Percentiles rank a stretch among this genome's conserved stretches.
phyloP scores from a whole-genome alignment of 2,888 invertebrate species.

The Cordilura impudica region DNA sequence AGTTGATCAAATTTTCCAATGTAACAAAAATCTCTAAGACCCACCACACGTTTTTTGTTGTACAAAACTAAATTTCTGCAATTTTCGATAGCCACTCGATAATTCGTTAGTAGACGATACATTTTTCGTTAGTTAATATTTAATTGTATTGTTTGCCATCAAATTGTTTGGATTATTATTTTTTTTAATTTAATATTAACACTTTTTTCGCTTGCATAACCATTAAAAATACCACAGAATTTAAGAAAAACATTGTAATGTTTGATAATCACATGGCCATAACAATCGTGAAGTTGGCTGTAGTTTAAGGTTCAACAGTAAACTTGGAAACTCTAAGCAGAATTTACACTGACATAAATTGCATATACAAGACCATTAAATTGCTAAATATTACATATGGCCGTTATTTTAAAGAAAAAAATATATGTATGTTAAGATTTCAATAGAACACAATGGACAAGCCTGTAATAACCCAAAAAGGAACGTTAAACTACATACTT shows the following conservation, averaged over 20 bases:
- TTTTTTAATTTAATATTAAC: slow-evolving; percentile 61
- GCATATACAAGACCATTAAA: too few relatives aligned
- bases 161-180: background rate
- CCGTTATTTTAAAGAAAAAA: background rate
- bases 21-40: background rate
- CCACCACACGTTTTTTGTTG: slow-evolving; percentile 41
- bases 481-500: too few relatives aligned
- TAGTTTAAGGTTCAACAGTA: background rate
- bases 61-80: slow-evolving; percentile 65
- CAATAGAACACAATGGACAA: too few relatives aligned
- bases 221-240: background rate
- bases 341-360: background rate
- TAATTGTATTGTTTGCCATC: slow-evolving; percentile 2
- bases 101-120: slow-evolving; percentile 73
- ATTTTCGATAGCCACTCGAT: slow-evolving; percentile 68
- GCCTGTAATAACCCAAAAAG: too few relatives aligned
- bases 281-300: slow-evolving; percentile 47
- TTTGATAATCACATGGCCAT: slow-evolving; percentile 59
- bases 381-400: background rate
- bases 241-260: slow-evolving; percentile 46
- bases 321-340: background rate
- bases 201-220: slow-evolving; percentile 71
- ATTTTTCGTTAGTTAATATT: slow-evolving; percentile 63
- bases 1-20: slow-evolving; percentile 13
- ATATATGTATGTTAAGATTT: too few relatives aligned